Conservation (phyloP, 2,797 vertebrate genomes). For the Cirrhinus mrigala region DNA sequence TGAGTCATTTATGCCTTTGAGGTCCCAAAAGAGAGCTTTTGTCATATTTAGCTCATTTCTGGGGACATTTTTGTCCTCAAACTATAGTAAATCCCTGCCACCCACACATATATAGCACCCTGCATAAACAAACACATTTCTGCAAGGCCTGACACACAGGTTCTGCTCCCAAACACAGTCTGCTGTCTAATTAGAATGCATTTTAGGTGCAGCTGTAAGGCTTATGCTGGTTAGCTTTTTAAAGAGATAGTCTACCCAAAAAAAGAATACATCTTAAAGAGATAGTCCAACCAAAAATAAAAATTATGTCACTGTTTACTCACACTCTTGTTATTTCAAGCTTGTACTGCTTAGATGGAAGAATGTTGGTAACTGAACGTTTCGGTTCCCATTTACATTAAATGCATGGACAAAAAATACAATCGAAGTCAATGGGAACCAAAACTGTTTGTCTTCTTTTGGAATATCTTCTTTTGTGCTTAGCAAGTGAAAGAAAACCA, state of each 20-base stretch:
- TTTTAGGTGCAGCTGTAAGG: not conserved
- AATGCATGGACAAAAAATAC: not conserved
- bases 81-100: conserved; percentile 3
- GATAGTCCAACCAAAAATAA: not conserved
- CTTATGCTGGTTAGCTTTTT: not conserved
- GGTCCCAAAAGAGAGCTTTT: conserved; percentile 1
- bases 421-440: not conserved
- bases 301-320: not conserved
- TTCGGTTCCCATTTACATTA: not conserved
- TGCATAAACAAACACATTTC: not conserved
- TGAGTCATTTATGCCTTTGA: not conserved
- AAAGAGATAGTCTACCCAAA: not conserved
- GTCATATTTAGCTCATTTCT: conserved; percentile 7
- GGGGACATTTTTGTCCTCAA: not conserved
- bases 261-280: not conserved
- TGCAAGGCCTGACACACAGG: not conserved
- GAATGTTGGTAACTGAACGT: not conserved
- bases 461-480: not conserved
- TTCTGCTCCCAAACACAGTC: not conserved
- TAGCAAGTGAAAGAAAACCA: not conserved
- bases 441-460: not conserved
- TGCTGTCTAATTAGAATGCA: not conserved
- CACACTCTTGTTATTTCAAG: not conserved
- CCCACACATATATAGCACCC: not conserved
- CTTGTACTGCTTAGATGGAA: not conserved